Evolutionary conservation across 2,113 vertebrate species (phyloP).

Genomic region (Thryonomys swinderianus): DNA sequence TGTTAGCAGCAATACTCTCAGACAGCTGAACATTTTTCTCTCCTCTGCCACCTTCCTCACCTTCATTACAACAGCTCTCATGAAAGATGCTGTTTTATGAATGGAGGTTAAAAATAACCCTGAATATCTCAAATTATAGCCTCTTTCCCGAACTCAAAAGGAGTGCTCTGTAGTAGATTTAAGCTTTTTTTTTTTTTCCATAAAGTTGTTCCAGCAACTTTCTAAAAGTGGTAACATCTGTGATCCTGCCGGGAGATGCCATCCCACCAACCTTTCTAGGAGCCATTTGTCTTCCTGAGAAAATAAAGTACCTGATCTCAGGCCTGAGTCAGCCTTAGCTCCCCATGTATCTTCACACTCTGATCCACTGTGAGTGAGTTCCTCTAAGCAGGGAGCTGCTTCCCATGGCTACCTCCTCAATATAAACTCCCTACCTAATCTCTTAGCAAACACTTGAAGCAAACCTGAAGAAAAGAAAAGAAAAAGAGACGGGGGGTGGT

Average conservation of each 20-base stretch:
- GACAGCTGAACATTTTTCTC: slow-evolving; percentile 55
- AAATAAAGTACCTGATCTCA: slow-evolving; percentile 93
- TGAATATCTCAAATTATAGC: slow-evolving; percentile 71
- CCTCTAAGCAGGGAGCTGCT: slow-evolving; percentile 87
- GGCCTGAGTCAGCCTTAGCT: slow-evolving; percentile 83
- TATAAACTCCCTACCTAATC: slow-evolving; percentile 92
- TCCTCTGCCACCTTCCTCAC: slow-evolving; percentile 71
- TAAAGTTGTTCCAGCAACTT: slow-evolving; percentile 84
- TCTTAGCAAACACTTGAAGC: slow-evolving; percentile 93
- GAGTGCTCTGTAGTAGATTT: slow-evolving; percentile 71
- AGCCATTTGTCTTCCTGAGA: slow-evolving; percentile 88
- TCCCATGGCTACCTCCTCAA: slow-evolving; percentile 93
- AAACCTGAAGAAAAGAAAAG: slow-evolving; percentile 90
- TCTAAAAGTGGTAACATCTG: slow-evolving; percentile 85
- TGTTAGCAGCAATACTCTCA: slow-evolving; percentile 79
- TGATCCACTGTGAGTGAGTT: slow-evolving; percentile 90
- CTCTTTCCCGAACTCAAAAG: slow-evolving; percentile 76
- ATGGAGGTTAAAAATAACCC: slow-evolving; percentile 77
- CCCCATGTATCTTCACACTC: slow-evolving; percentile 82
- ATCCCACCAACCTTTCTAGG: slow-evolving; percentile 89
- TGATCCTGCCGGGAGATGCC: slow-evolving; percentile 85
- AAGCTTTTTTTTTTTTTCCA: slow-evolving; percentile 45
- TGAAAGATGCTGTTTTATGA: slow-evolving; percentile 77
- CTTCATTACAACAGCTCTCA: slow-evolving; percentile 58
- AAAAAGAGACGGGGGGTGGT: slow-evolving; percentile 68